Evolutionary conservation across 2,797 vertebrate species (phyloP).

Genomic region (Phalloptychus januarius): DNA sequence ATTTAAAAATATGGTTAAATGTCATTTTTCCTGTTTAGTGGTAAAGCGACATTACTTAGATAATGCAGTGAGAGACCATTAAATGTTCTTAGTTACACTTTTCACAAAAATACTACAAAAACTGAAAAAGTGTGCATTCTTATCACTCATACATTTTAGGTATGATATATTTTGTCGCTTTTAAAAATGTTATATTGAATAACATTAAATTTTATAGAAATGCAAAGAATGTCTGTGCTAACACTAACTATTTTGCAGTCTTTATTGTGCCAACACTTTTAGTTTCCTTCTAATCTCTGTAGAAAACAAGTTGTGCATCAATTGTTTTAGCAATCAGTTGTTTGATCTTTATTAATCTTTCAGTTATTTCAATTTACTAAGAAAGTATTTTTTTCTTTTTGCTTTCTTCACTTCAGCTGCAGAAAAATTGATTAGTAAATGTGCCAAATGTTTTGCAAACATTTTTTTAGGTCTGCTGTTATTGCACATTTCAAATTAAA

Average conservation of each 20-base stretch:
- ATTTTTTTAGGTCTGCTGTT: background rate
- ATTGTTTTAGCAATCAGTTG: background rate
- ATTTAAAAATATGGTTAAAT: background rate
- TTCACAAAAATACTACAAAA: background rate
- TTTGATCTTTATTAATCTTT: background rate
- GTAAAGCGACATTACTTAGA: background rate
- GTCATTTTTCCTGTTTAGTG: background rate
- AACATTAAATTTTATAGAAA: background rate
- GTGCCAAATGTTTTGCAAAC: background rate
- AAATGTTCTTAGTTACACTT: background rate
- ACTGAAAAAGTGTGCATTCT: background rate
- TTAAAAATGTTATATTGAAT: background rate
- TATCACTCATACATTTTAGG: background rate
- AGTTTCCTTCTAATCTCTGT: background rate
- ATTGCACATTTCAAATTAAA: background rate
- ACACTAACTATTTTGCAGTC: too few relatives aligned
- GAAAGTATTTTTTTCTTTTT: too few relatives aligned
- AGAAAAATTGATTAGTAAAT: background rate
- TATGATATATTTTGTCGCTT: background rate
- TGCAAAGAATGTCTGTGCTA: background rate
- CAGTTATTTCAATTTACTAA: background rate
- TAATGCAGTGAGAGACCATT: background rate
- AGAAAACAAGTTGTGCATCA: background rate
- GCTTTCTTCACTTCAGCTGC: too few relatives aligned
- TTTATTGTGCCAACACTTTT: too few relatives aligned